Conservation (phyloP, 2,888 invertebrate genomes). For the Pecten maximus region DNA sequence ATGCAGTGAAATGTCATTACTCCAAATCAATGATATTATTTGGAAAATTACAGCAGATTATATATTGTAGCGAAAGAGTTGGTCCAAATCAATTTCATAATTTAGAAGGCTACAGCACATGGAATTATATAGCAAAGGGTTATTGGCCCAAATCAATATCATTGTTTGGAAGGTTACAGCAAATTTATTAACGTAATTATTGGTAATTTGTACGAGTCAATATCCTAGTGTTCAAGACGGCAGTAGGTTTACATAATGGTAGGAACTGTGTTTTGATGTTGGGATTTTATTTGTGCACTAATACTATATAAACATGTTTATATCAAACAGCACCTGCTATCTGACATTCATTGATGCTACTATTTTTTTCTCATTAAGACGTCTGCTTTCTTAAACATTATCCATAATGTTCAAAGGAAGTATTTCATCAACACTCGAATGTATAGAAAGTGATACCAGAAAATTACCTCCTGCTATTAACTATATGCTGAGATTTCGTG, state of each 20-base stretch:
- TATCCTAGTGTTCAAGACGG: no score
- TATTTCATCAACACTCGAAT: not conserved
- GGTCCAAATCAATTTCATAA: no score
- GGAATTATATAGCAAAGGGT: no score
- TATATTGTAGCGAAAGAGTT: no score
- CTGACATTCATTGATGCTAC: not conserved
- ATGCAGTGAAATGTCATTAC: no score
- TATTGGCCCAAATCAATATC: no score
- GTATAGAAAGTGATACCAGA: not conserved
- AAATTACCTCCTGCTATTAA: not conserved
- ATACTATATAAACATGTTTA: not conserved
- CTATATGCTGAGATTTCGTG: not conserved
- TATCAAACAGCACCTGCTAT: slow-evolving; percentile 4
- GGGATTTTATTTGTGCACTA: not conserved
- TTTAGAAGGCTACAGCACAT: no score
- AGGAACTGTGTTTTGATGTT: not conserved
- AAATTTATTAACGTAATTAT: no score
- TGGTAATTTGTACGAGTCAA: no score
- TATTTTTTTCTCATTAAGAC: not conserved
- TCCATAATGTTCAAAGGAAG: not conserved
- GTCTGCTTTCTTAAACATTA: not conserved
- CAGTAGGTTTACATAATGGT: not conserved
- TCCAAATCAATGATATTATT: no score
- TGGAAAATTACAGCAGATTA: no score
- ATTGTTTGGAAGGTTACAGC: no score